These are phyloP conservation scores for Radopholus similis DNA, from an alignment of 1,140 invertebrate genomes.

Conservation along the genomic window DNA sequence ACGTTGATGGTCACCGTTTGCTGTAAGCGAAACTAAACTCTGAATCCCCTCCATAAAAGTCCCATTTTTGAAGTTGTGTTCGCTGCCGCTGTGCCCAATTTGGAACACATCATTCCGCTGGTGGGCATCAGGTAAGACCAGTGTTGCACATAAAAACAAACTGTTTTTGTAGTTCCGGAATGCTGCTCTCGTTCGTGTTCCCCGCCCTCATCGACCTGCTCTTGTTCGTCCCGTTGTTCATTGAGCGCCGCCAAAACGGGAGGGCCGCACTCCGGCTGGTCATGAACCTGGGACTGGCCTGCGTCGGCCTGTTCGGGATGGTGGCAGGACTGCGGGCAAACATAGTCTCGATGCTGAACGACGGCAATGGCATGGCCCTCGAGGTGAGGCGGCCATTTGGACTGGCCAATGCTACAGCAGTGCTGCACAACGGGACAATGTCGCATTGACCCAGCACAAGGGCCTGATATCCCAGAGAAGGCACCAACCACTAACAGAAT, in stretches of 20 bases:
- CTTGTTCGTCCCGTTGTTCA: slow-evolving; percentile 30
- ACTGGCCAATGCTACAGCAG: no score
- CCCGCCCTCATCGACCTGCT: slow-evolving; percentile 44
- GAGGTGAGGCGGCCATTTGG: no score
- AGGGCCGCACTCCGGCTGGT: not conserved
- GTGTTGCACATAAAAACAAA: not conserved
- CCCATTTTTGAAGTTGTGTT: slow-evolving; percentile 35
- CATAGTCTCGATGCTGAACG: slow-evolving; percentile 37
- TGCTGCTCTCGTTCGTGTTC: slow-evolving; percentile 51
- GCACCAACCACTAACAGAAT: no score
- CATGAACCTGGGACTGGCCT: slow-evolving; percentile 31
- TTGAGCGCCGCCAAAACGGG: not conserved
- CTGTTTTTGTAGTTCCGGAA: slow-evolving; percentile 20
- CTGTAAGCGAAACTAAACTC: not conserved
- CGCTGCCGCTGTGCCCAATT: slow-evolving; percentile 43
- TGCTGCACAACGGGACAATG: no score
- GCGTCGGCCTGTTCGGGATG: slow-evolving; percentile 49
- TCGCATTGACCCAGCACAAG: no score
- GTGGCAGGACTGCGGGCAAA: slow-evolving; percentile 51
- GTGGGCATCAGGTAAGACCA: slow-evolving; percentile 41
- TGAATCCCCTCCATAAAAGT: not conserved
- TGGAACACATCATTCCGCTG: slow-evolving; percentile 49
- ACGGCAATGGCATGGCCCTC: no score
- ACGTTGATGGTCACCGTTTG: slow-evolving; percentile 6
- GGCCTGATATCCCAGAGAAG: no score